Conservation (phyloP, 1,140 invertebrate genomes). For the Pectinophora gossypiella region DNA sequence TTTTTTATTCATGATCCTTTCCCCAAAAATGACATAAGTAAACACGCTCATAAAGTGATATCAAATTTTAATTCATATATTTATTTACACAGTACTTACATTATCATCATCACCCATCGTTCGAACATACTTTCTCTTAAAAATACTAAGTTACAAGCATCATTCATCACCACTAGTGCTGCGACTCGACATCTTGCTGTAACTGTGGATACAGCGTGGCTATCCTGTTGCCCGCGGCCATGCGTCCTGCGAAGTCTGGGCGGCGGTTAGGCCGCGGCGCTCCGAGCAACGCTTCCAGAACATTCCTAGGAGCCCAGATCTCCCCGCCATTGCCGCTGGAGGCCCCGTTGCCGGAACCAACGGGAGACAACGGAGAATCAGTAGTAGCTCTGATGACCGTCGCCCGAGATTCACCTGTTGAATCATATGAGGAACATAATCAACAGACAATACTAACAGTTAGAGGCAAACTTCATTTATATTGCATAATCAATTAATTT, state of each 20-base stretch:
- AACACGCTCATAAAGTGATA: too few relatives aligned
- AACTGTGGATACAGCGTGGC: constrained; percentile 88
- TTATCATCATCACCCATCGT: not conserved
- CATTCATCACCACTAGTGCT: constrained; percentile 26
- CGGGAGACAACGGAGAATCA: constrained; percentile 88
- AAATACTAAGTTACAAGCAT: not conserved
- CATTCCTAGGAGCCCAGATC: constrained; percentile 72
- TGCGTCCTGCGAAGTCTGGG: constrained; percentile 86
- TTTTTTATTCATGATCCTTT: constrained; percentile 41
- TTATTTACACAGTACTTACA: not conserved
- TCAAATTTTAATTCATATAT: not conserved
- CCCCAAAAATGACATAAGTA: too few relatives aligned
- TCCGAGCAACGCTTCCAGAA: constrained; percentile 81
- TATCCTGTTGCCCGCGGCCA: constrained; percentile 80
- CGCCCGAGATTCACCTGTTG: constrained; percentile 68
- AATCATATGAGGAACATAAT: not conserved
- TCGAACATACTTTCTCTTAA: not conserved
- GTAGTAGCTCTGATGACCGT: constrained; percentile 86
- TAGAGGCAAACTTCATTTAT: not conserved
- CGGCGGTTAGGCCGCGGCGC: constrained; percentile 76
- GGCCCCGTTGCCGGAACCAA: constrained; percentile 63
- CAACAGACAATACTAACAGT: not conserved
- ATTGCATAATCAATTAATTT: too few relatives aligned
- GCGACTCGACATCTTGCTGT: constrained; percentile 52
- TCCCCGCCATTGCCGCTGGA: constrained; percentile 38